Percentiles rank a stretch among this genome's conserved stretches.
Conservation (phyloP, 1,140 invertebrate species). For the Cherax destructor region DNA sequence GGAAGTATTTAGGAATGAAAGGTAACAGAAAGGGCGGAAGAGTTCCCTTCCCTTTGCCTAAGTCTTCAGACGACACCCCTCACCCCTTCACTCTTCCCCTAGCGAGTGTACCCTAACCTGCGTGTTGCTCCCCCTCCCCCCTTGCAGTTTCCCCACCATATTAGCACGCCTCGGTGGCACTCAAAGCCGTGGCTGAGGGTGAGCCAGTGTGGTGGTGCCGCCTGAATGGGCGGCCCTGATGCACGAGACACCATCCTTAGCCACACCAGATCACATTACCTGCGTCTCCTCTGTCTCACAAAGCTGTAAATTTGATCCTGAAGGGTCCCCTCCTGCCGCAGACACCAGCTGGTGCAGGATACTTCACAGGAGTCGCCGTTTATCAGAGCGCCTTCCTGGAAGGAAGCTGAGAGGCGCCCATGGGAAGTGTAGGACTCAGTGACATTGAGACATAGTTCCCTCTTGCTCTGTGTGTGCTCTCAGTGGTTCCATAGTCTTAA, state of each 20-base stretch:
- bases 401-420: too few relatives aligned
- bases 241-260: too few relatives aligned
- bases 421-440: neutral
- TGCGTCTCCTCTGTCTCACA: neutral
- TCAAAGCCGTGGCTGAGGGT: neutral
- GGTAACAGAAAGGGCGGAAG: neutral
- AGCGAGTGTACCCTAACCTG: neutral
- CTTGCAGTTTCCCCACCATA: neutral
- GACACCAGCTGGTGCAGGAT: too few relatives aligned
- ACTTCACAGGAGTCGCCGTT: too few relatives aligned
- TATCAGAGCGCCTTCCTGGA: too few relatives aligned
- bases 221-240: neutral
- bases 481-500: conserved; percentile 2
- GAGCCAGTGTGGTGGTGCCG: neutral
- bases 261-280: too few relatives aligned
- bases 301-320: neutral
- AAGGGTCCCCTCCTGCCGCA: too few relatives aligned
- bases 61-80: neutral
- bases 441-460: neutral
- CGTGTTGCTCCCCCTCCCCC: neutral
- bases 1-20: too few relatives aligned
- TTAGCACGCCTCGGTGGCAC: neutral
- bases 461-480: neutral
- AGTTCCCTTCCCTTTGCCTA: neutral
- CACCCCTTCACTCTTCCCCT: neutral